Conservation (phyloP, 2,113 vertebrate genomes). For the Dromas ardeola region DNA sequence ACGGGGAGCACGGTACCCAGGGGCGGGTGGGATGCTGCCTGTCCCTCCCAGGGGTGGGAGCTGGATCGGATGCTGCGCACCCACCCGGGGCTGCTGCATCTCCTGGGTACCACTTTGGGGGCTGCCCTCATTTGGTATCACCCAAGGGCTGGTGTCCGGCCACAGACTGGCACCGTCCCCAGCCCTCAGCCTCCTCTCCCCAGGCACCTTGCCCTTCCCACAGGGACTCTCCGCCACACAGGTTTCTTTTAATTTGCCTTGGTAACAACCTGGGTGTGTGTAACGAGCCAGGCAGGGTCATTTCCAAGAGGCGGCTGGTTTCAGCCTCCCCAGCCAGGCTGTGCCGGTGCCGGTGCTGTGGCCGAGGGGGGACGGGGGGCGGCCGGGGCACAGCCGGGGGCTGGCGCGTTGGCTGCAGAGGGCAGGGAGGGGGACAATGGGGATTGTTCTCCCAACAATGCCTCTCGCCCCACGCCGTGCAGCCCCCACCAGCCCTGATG, state of each 20-base stretch:
- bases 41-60: neutral
- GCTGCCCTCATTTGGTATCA: fast-evolving
- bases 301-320: neutral
- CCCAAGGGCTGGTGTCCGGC: fast-evolving
- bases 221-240: neutral
- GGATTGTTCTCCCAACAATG: constrained; percentile 89
- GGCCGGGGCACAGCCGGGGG: constrained; percentile 53
- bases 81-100: neutral
- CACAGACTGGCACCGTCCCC: fast-evolving
- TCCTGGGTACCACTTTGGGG: neutral
- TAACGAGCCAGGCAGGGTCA: neutral
- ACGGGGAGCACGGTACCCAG: neutral
- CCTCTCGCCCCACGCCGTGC: neutral
- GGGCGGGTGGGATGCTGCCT: neutral
- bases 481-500: neutral
- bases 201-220: neutral
- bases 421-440: constrained; percentile 85
- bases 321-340: neutral
- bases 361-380: fast-evolving
- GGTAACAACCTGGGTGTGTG: neutral
- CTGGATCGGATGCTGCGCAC: neutral
- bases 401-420: constrained; percentile 84
- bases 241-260: neutral
- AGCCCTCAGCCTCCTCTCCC: neutral
- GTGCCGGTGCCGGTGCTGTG: neutral